These are phyloP conservation scores for Monarcha castaneiventris DNA, from an alignment of 2,113 vertebrate genomes.

Conservation along the genomic window DNA sequence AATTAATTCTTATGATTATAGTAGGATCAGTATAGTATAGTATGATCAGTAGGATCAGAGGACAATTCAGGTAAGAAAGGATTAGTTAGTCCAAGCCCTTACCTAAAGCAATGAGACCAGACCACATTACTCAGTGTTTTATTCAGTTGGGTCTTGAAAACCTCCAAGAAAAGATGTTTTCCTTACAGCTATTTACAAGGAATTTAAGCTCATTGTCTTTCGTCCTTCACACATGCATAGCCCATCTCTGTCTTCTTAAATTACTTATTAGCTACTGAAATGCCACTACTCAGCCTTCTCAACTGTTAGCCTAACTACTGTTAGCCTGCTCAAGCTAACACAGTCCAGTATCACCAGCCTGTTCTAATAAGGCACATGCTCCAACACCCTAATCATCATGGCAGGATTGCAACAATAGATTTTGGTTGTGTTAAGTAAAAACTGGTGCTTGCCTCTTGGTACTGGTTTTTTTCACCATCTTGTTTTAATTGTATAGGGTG, in stretches of 20 bases:
- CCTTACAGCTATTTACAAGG: not conserved
- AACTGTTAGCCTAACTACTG: not conserved
- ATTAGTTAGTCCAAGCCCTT: not conserved
- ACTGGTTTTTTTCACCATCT: not conserved
- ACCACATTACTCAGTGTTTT: not conserved
- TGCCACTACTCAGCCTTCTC: not conserved
- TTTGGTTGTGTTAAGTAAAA: not conserved
- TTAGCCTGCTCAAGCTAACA: not conserved
- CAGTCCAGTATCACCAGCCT: not conserved
- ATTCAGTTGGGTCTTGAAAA: not conserved
- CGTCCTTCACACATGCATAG: not conserved
- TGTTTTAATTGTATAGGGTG: not conserved
- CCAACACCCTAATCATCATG: not conserved
- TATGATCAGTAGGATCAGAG: not conserved
- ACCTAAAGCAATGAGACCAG: not conserved
- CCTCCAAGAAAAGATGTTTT: not conserved
- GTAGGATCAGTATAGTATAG: not conserved
- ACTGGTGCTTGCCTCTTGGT: not conserved
- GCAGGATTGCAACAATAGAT: not conserved
- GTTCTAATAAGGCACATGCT: not conserved
- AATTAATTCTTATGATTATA: not conserved
- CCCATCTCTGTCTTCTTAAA: not conserved
- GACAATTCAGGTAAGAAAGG: not conserved
- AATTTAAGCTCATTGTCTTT: not conserved
- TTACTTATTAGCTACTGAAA: not conserved